Evolutionary conservation across 1,140 invertebrate species (phyloP).

Genomic region (Rhopalosiphum padi): DNA sequence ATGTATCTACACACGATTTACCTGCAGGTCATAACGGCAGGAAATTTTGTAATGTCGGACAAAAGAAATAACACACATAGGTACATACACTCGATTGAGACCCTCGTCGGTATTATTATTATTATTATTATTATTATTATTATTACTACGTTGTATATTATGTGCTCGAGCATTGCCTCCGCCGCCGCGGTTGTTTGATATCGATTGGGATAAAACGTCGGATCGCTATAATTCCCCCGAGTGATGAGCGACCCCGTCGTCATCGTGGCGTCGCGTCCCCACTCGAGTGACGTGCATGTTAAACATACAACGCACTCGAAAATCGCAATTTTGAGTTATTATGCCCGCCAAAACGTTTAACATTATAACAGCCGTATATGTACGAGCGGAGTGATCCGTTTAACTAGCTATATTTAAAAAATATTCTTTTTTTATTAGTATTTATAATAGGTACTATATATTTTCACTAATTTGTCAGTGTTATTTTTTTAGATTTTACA

Average conservation of each 20-base stretch:
- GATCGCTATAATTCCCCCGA: constrained; percentile 38
- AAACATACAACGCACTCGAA: background rate
- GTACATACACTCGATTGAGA: background rate
- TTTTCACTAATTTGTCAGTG: background rate
- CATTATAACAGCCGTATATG: background rate
- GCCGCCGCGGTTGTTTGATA: constrained; percentile 17
- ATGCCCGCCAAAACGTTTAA: background rate
- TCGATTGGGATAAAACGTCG: constrained; percentile 49
- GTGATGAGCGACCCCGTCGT: background rate
- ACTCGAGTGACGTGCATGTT: background rate
- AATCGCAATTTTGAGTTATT: background rate
- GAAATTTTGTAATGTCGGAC: constrained; percentile 54
- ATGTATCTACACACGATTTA: constrained; percentile 49
- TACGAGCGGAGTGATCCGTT: background rate
- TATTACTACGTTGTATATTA: constrained; percentile 18
- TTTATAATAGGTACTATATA: background rate
- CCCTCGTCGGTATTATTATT: constrained; percentile 41
- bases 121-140: background rate
- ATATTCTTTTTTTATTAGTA: background rate
- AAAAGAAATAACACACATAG: constrained; percentile 49
- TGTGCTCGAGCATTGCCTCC: background rate
- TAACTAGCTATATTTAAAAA: background rate
- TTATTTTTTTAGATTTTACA: background rate
- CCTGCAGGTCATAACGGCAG: constrained; percentile 50
- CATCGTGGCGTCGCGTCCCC: background rate